Percentiles rank a stretch among this genome's conserved stretches.
Evolutionary conservation across 2,797 vertebrate species (phyloP).

Genomic region (Lagocephalus sceleratus): DNA sequence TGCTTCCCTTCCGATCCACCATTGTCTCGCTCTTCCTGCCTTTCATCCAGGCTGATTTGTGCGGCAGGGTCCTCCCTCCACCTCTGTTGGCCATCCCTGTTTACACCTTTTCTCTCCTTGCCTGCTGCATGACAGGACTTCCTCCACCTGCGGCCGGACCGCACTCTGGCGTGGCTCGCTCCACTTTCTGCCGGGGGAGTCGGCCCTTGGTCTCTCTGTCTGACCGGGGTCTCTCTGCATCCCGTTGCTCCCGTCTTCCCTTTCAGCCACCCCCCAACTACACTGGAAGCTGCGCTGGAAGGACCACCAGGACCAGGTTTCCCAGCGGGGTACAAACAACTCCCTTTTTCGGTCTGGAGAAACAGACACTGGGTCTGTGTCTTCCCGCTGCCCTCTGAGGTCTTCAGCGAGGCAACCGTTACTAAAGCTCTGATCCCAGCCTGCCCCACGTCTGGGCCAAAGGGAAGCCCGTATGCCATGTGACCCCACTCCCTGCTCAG

Average conservation of each 20-base stretch:
- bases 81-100: conserved; percentile 37
- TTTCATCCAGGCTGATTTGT: conserved; percentile 35
- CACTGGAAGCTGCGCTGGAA: conserved; percentile 27
- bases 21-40: conserved; percentile 63
- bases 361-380: conserved; percentile 78
- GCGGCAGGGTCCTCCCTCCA: conserved; percentile 31
- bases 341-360: conserved; percentile 73
- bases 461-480: conserved; percentile 58
- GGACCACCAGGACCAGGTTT: conserved; percentile 41
- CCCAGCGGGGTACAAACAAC: conserved; percentile 68
- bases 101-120: conserved; percentile 39
- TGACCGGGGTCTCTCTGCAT: conserved; percentile 25
- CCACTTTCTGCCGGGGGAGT: conserved; percentile 30
- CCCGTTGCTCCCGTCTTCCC: conserved; percentile 53
- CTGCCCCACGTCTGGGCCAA: conserved; percentile 60
- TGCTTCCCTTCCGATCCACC: conserved; percentile 27
- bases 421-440: conserved; percentile 73
- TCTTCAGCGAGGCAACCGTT: conserved; percentile 78
- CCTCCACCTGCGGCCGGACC: conserved; percentile 75
- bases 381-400: conserved; percentile 74
- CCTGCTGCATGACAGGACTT: conserved; percentile 61
- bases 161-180: conserved; percentile 58
- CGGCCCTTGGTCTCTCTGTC: conserved; percentile 35
- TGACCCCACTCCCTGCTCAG: conserved; percentile 55
- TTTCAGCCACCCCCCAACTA: conserved; percentile 62